A percentile compares a stretch with the other conserved stretches of the same genome.
phyloP scores from a whole-genome alignment of 2,888 invertebrate species.

The Morpho helenor region DNA sequence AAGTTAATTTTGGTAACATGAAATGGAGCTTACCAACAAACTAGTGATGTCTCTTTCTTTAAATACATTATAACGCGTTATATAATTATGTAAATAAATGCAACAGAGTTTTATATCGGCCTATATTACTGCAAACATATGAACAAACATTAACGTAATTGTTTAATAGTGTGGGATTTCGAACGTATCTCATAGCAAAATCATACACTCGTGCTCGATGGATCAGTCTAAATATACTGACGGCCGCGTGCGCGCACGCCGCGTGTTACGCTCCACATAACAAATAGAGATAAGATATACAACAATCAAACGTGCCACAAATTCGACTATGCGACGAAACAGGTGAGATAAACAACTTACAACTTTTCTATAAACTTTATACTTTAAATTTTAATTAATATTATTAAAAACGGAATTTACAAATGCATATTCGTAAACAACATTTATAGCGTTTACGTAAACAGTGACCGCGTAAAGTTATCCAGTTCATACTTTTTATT shows the following conservation, averaged over 20 bases:
- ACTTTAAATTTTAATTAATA: conserved; percentile 39
- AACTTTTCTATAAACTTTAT: neutral
- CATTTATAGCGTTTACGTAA: conserved; percentile 45
- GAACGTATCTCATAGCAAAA: conserved; percentile 22
- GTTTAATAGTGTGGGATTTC: conserved; percentile 25
- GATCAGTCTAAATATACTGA: conserved; percentile 75
- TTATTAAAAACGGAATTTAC: conserved; percentile 30
- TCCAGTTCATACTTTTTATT: conserved; percentile 28
- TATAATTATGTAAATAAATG: neutral
- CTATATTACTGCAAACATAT: neutral
- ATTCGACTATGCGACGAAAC: conserved; percentile 62
- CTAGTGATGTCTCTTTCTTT: too few species aligned
- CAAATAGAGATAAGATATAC: conserved; percentile 69
- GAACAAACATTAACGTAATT: conserved; percentile 5
- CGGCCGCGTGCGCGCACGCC: conserved; percentile 62
- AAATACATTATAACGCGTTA: too few species aligned
- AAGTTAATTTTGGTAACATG: too few species aligned
- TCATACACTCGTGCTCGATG: conserved; percentile 42
- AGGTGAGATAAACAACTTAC: conserved; percentile 49
- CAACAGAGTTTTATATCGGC: neutral
- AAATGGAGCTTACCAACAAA: too few species aligned
- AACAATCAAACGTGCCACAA: conserved; percentile 48
- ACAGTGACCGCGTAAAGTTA: conserved; percentile 38
- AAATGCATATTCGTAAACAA: conserved; percentile 45
- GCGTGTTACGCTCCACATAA: conserved; percentile 49